These are phyloP conservation scores for Chaetura pelagica DNA, from an alignment of 2,113 vertebrate genomes.

Conservation along the genomic window DNA sequence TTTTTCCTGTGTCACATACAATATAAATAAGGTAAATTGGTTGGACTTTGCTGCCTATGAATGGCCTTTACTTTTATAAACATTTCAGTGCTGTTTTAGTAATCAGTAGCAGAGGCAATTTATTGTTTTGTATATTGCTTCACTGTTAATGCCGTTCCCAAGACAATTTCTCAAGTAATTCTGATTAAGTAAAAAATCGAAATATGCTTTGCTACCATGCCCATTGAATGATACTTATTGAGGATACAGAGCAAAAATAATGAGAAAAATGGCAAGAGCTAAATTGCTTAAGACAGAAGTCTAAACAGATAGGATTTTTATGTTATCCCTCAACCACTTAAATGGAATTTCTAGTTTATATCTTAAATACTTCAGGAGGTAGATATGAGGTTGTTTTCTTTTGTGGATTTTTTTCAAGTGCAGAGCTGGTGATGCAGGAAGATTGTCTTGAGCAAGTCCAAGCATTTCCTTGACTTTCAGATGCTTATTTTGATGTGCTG, in stretches of 20 bases:
- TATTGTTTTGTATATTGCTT: neutral
- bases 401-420: neutral
- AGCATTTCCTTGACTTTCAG: neutral
- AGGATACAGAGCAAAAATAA: neutral
- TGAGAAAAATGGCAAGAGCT: conserved; percentile 5
- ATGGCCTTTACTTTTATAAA: neutral
- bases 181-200: conserved; percentile 7
- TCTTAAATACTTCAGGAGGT: neutral
- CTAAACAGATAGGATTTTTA: neutral
- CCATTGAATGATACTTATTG: neutral
- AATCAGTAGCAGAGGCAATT: neutral
- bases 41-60: neutral
- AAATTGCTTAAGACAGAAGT: conserved; percentile 3
- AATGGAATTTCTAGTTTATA: neutral
- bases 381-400: neutral
- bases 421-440: neutral
- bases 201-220: neutral
- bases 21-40: neutral
- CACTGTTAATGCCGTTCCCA: neutral
- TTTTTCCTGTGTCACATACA: neutral
- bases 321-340: neutral
- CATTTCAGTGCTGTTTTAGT: neutral
- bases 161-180: neutral
- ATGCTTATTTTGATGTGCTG: conserved; percentile 57
- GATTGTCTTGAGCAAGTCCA: neutral